phyloP scores from a whole-genome alignment of 2,113 vertebrate species.

The Pitta sordida region DNA sequence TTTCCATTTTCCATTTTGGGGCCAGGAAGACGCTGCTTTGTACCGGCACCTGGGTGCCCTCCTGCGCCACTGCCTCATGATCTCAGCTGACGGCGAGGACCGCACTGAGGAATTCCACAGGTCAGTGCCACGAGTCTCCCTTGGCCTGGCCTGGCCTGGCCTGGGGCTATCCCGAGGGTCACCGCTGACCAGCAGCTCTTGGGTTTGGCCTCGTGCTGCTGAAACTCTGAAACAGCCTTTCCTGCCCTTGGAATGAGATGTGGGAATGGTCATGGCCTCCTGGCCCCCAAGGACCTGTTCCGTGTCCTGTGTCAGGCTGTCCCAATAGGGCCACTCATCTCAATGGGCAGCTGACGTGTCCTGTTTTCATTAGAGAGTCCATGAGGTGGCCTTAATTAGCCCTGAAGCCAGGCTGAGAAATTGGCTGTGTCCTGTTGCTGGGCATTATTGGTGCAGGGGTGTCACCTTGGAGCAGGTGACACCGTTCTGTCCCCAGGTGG shows the following conservation, averaged over 20 bases:
- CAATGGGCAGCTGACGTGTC: background rate
- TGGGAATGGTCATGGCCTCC: background rate
- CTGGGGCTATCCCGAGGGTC: accelerated
- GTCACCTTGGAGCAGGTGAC: background rate
- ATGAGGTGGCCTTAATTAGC: background rate
- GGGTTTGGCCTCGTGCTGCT: background rate
- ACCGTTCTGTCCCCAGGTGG: no score
- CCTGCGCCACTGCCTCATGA: constrained; percentile 88
- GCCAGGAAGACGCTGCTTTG: constrained; percentile 85
- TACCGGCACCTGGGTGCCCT: constrained; percentile 86
- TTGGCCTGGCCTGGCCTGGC: no score
- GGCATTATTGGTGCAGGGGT: background rate
- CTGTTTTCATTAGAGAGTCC: background rate
- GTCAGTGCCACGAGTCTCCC: no score
- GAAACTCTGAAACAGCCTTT: background rate
- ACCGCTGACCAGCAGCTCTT: background rate
- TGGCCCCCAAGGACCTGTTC: background rate
- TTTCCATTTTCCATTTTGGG: background rate
- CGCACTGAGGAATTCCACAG: constrained; percentile 89
- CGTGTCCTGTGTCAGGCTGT: background rate
- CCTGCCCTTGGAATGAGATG: background rate
- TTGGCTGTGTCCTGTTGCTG: background rate
- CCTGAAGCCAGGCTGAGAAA: background rate
- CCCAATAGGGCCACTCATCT: background rate
- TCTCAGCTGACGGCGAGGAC: constrained; percentile 82